Base-by-base conservation (phyloP, 1,140 invertebrate genomes). In the Eupristina koningsbergeri region DNA sequence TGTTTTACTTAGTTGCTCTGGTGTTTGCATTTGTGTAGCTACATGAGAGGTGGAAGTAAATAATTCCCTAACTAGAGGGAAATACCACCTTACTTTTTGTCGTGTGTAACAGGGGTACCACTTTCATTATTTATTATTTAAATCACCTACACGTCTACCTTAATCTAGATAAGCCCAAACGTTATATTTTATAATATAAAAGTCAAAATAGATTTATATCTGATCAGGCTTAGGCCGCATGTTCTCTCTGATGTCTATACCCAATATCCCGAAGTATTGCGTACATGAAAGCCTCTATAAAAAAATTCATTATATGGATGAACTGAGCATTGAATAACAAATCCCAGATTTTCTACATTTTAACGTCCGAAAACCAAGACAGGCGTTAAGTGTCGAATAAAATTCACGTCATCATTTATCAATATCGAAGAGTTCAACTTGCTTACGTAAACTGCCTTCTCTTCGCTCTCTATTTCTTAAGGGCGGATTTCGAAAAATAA, bases 321-420 rank as follows among this genome's bases (percentile, higher is more conserved):
- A 77, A 39, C 26, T 36, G 45, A 0, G 45, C 41, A 3, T 6
- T 47, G 11, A 26, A 69, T 69, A 80, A 69, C 22, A 29, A n/a
- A 22, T 1, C 22, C 11, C 41, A 64, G 41, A 81, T 81, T 75
- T 81, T 47, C n/a, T 36, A 13, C 45, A 41, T 26, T 80, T 71
- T 80, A 53, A 71, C 41, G 31, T 29, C 29, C n/a, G n/a, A n/a
- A 31, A 17, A 13, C 22, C n/a, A n/a, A n/a, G 3, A n/a, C 41
- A 11, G 13, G 13, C 7, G 26, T 17, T 22, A 41, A 6, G 69
- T 36, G 81, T 79, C 75, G 53, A 64, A 84, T 79, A 39, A 74
- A 74, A 84, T 84, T 74, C 67, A 39, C 67, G 76, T 84, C 41
- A 74, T 47, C 39, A n/a, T 50, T 50, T 47, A 36, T 47, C 47